Evolutionary conservation across 2,113 vertebrate genomes (phyloP).

Genomic region (Myanophis thanlyinensis): DNA sequence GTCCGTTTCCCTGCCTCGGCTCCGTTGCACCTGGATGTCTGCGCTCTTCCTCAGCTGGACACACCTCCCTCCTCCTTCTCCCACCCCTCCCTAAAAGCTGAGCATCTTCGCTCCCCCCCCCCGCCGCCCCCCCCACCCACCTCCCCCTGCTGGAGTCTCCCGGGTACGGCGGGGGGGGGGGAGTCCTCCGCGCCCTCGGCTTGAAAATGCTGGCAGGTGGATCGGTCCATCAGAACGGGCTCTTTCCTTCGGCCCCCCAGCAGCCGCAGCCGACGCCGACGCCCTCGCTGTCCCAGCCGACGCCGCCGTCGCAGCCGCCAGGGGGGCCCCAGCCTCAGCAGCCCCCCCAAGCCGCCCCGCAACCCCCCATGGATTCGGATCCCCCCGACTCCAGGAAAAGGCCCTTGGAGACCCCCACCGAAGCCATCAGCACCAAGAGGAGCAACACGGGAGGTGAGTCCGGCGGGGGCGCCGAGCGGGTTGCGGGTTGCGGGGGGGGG

Average conservation of each 20-base stretch:
- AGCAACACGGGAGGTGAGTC: constrained; percentile 86
- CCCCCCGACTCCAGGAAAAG: constrained; percentile 84
- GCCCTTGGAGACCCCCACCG: constrained; percentile 85
- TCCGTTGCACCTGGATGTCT: not conserved
- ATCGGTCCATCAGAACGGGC: constrained; percentile 83
- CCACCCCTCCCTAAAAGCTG: not conserved
- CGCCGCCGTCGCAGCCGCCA: not conserved
- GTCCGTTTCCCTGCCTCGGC: not conserved
- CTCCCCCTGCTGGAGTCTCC: constrained; percentile 11
- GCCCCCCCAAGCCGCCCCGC: constrained; percentile 59
- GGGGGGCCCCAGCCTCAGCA: not conserved
- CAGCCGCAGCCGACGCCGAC: not conserved
- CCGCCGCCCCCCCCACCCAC: not conserved
- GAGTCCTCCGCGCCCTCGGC: constrained; percentile 36
- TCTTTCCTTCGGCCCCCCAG: constrained; percentile 55
- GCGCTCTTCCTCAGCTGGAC: not conserved
- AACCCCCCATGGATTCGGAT: constrained; percentile 84
- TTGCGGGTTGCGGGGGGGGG: no score
- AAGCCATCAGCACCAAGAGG: constrained; percentile 86
- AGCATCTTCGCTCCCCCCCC: no score
- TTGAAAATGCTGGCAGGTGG: constrained; percentile 85
- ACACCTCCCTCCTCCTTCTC: not conserved
- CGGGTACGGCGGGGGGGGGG: constrained; percentile 24
- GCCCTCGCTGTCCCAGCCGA: not conserved
- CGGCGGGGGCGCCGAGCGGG: no score